A percentile compares a stretch with the other conserved stretches of the same genome.
Conservation (phyloP, 2,113 vertebrate species). For the Nipponia nippon region DNA sequence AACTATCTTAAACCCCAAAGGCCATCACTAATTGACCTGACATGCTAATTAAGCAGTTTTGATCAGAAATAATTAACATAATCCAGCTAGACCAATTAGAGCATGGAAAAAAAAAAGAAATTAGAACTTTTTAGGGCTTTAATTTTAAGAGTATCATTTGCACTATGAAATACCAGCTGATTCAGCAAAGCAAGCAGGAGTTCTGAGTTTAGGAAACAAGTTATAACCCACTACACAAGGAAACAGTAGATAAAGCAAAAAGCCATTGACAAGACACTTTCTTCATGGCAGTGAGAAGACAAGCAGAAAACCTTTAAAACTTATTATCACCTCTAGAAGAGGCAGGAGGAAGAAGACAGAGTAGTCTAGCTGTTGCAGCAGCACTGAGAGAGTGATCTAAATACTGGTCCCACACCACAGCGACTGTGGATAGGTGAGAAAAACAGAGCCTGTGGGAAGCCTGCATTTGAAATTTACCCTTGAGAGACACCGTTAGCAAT, state of each 20-base stretch:
- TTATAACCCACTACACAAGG: neutral
- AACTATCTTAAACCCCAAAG: conserved; percentile 13
- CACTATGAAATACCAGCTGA: conserved; percentile 4
- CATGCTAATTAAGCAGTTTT: conserved; percentile 49
- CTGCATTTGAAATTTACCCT: neutral
- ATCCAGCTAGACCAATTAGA: conserved; percentile 33
- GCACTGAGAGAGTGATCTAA: neutral
- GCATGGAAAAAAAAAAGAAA: neutral
- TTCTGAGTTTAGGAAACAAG: neutral
- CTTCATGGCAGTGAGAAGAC: neutral
- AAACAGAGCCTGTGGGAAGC: neutral
- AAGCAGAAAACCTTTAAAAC: neutral
- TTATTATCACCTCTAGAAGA: neutral
- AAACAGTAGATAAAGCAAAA: neutral
- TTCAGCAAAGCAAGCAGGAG: conserved; percentile 13
- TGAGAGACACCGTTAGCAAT: neutral
- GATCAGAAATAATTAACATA: conserved; percentile 43
- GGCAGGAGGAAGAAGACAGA: neutral
- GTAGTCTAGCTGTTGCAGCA: neutral
- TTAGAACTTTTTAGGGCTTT: neutral
- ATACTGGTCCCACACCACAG: neutral
- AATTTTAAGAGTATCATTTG: conserved; percentile 15
- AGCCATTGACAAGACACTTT: neutral
- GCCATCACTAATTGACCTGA: conserved; percentile 31
- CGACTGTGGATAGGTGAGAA: neutral